Conservation (phyloP, 2,797 vertebrate genomes). For the Pangasius sanitwongsei region DNA sequence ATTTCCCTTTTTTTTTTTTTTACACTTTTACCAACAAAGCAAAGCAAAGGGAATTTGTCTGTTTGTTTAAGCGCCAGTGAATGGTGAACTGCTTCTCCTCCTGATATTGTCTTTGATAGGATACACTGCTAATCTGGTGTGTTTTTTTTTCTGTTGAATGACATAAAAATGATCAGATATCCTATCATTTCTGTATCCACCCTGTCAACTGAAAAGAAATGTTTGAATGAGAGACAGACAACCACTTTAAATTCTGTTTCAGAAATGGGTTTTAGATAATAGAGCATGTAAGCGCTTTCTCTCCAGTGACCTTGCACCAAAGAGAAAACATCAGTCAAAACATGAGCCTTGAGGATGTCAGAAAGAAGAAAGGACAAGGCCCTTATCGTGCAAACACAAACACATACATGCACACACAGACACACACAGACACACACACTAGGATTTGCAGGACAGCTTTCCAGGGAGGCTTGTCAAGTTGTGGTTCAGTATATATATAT, state of each 20-base stretch:
- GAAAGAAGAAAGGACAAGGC: conserved; percentile 51
- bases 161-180: background rate
- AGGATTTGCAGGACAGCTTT: background rate
- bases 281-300: background rate
- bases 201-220: background rate
- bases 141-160: background rate
- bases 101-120: background rate
- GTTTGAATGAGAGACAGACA: background rate
- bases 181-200: background rate
- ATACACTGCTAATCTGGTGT: background rate
- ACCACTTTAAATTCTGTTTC: background rate
- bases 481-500: background rate
- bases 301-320: conserved; percentile 20
- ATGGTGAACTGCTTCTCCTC: background rate
- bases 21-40: background rate
- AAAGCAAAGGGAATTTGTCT: background rate
- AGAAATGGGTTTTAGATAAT: background rate
- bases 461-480: background rate
- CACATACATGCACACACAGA: background rate
- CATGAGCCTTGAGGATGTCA: conserved; percentile 49
- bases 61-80: background rate
- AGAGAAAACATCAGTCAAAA: conserved; percentile 33
- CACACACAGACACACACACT: too few species aligned
- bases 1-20: background rate
- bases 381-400: conserved; percentile 10